A percentile compares a stretch with the other conserved stretches of the same genome.
These are phyloP conservation scores for Labia minor DNA, from an alignment of 2,888 invertebrate species.

Conservation along the genomic window DNA sequence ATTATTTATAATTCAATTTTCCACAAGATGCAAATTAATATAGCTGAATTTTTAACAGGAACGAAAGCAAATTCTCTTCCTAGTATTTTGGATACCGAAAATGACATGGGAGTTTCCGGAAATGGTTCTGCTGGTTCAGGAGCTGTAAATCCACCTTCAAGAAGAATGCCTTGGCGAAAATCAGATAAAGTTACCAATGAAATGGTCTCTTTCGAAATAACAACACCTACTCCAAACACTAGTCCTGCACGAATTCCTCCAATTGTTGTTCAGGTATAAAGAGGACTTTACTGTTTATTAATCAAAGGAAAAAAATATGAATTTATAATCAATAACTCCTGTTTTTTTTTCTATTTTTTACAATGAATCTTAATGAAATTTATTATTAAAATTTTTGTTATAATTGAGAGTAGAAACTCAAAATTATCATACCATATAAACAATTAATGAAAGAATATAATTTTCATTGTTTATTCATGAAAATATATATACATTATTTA, in stretches of 20 bases:
- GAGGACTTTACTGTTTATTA: too few relatives aligned
- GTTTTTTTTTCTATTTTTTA: neutral
- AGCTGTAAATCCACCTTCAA: neutral
- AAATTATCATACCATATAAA: too few relatives aligned
- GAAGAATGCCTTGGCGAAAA: neutral
- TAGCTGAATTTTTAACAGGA: slow-evolving; percentile 44
- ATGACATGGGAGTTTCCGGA: slow-evolving; percentile 32
- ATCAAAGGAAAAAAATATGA: too few relatives aligned
- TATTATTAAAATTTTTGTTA: slow-evolving; percentile 19
- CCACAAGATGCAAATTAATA: too few relatives aligned
- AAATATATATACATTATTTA: too few relatives aligned
- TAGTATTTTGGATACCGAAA: slow-evolving; percentile 68
- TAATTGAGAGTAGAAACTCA: too few relatives aligned
- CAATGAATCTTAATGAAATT: neutral
- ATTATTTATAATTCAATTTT: too few relatives aligned
- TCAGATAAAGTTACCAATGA: neutral
- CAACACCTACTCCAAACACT: neutral
- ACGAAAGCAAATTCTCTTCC: slow-evolving; percentile 65
- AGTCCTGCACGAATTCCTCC: neutral
- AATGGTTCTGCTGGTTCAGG: neutral
- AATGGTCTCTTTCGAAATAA: slow-evolving; percentile 4
- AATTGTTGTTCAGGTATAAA: neutral
- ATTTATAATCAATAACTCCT: too few relatives aligned
- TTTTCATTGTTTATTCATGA: too few relatives aligned
- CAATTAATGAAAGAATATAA: too few relatives aligned